Base-by-base conservation (phyloP, 2,113 vertebrate species). In the Paradoxurus hermaphroditus region DNA sequence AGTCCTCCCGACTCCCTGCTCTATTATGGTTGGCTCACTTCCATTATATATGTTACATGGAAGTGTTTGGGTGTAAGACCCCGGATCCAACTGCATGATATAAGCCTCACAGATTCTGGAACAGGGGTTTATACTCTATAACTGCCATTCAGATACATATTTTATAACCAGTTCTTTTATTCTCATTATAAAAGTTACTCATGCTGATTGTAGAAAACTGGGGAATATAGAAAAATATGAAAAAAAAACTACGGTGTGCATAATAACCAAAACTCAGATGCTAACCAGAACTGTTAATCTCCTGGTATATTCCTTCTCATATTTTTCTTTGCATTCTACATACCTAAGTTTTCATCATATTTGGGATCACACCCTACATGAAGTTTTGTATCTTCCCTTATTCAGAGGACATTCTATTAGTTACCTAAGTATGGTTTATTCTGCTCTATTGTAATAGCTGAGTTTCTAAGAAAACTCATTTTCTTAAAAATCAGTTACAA, bases 381-480 rank as follows among this genome's bases (percentile, higher is more conserved):
- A 10, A 7, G 31, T 70, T 94, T 81, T 89, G 15, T 31, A 31
- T 73, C 21, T 81, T 96, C 16, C 31, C 49, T 67, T 85, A 73
- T 59, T 86, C 14, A 93, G 72, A 44, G 49, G 3, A 39, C 51
- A 65, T 77, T 82, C 15, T 86, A 6, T 13, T 41, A 36, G 12
- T 41, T 63, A 41, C 34, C 34, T 36, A 92, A 85, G 36, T 25
- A 39, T 49, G 29, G 3, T 65, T 72, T 53, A 68, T 87, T 86
- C 12, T 44, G 14, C 34, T 72, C 36, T 44, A 46, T 27, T 62
- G 19, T 53, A 41, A 82, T 78, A 53, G 49, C 8, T 87, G 36
- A 59, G 31, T 92, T 90, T 86, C 85, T 62, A 82, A 97, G 85
- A 90, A 94, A 90, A 53, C 11, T 83, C 15, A 65, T 34, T 68